Conservation (phyloP, 2,888 invertebrate genomes). For the Myathropa florea region DNA sequence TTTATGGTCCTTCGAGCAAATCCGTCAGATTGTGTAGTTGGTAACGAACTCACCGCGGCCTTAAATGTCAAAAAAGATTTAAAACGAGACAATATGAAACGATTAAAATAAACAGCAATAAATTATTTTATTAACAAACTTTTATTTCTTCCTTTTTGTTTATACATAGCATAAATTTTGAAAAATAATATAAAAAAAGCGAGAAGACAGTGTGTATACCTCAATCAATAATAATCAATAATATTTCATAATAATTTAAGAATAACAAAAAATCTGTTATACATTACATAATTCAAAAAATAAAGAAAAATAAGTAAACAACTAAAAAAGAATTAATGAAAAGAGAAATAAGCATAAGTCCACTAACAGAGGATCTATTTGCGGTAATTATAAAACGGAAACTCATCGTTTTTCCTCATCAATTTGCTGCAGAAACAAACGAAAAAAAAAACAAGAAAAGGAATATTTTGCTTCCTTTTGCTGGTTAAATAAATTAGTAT, state of each 20-base stretch:
- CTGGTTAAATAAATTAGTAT: slow-evolving; percentile 56
- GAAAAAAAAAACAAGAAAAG: neutral
- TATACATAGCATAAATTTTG: slow-evolving; percentile 71
- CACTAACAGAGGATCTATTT: neutral
- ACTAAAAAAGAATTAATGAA: neutral
- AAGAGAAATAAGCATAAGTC: neutral
- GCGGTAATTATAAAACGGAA: neutral
- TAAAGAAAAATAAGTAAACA: slow-evolving; percentile 9
- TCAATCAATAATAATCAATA: slow-evolving; percentile 42
- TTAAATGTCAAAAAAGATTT: too few species aligned
- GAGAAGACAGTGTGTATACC: slow-evolving; percentile 51
- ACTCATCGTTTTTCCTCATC: neutral
- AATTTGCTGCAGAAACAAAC: slow-evolving; percentile 21
- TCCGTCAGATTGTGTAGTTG: too few species aligned
- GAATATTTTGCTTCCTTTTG: neutral
- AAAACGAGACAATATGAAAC: too few species aligned
- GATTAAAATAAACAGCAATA: neutral
- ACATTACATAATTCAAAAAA: slow-evolving; percentile 22
- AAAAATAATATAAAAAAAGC: slow-evolving; percentile 67
- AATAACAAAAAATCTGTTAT: slow-evolving; percentile 49
- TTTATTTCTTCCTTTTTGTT: slow-evolving; percentile 64
- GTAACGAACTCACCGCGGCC: too few species aligned
- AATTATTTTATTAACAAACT: slow-evolving; percentile 69
- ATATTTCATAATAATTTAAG: slow-evolving; percentile 50
- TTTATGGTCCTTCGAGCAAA: too few species aligned